These are phyloP conservation scores for Drosophila melanica DNA, from an alignment of 1,140 invertebrate genomes.

Conservation along the genomic window DNA sequence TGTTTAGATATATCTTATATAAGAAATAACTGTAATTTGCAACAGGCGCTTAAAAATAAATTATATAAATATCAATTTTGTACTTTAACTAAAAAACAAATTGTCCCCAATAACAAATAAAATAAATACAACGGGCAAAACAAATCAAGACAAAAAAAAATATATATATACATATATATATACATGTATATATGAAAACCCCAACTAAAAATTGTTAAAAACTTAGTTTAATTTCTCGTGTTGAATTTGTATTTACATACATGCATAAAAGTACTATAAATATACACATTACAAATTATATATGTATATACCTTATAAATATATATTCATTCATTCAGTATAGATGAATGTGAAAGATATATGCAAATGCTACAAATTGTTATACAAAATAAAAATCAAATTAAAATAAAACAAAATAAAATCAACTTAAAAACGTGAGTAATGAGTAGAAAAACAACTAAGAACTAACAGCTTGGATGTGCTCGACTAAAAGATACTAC, in stretches of 20 bases:
- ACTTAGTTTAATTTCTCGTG: conserved; percentile 55
- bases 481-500: neutral
- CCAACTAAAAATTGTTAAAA: conserved; percentile 22
- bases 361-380: conserved; percentile 65
- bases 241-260: conserved; percentile 73
- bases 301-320: too few relatives aligned
- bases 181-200: too few relatives aligned
- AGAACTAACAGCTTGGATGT: too few relatives aligned
- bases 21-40: conserved; percentile 1
- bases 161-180: neutral
- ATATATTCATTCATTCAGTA: conserved; percentile 60
- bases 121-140: neutral
- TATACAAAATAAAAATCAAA: conserved; percentile 65
- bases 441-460: conserved; percentile 1
- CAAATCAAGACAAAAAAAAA: neutral
- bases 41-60: conserved; percentile 1
- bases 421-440: conserved; percentile 9
- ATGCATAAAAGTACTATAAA: conserved; percentile 32
- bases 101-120: too few relatives aligned
- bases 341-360: conserved; percentile 39
- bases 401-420: conserved; percentile 30
- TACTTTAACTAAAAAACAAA: conserved; percentile 19
- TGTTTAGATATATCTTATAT: neutral
- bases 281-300: conserved; percentile 35
- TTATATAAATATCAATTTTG: conserved; percentile 24